Evolutionary conservation across 2,113 vertebrate species (phyloP).

Genomic region (Cebus imitator): DNA sequence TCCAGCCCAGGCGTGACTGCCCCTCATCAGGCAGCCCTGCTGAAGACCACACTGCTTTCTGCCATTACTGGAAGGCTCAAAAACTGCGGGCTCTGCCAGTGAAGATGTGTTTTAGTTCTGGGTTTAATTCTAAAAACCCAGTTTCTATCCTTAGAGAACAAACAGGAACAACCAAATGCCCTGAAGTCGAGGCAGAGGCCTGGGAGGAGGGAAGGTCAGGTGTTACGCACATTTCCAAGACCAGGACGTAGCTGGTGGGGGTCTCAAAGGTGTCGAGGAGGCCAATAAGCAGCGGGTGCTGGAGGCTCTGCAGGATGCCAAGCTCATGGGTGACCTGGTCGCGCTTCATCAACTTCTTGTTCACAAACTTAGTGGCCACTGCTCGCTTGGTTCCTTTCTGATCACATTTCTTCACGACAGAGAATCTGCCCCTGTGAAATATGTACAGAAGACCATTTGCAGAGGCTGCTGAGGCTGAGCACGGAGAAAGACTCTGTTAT

Average conservation of each 20-base stretch:
- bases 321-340: constrained; percentile 97
- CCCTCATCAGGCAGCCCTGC: accelerated
- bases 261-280: constrained; percentile 96
- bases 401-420: constrained; percentile 96
- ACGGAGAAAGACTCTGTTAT: accelerated
- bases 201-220: not conserved
- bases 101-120: not conserved
- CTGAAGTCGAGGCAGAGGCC: accelerated
- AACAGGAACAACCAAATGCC: not conserved
- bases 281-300: constrained; percentile 93
- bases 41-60: not conserved
- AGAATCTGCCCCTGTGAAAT: constrained; percentile 93
- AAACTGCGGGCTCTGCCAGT: accelerated
- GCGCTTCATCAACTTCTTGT: constrained; percentile 97
- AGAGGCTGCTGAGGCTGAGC: accelerated
- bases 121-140: not conserved
- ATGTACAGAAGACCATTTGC: not conserved
- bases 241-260: constrained; percentile 92
- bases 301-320: constrained; percentile 93
- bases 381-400: constrained; percentile 92
- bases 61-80: accelerated
- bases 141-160: not conserved
- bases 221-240: constrained; percentile 94
- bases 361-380: constrained; percentile 96
- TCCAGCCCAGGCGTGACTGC: accelerated